Conservation (phyloP, 2,888 invertebrate genomes). For the Drosophila koepferae region DNA sequence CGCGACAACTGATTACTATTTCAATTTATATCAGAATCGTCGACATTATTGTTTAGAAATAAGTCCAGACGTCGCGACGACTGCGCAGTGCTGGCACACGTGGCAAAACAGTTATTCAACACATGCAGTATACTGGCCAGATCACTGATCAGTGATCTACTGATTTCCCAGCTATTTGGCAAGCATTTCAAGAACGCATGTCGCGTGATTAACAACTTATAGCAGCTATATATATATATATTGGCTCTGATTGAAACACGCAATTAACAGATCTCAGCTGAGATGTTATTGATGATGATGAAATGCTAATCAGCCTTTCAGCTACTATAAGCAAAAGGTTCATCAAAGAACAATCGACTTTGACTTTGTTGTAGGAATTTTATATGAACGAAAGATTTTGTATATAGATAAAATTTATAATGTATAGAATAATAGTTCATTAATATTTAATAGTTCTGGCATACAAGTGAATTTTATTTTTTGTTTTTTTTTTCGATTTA, state of each 20-base stretch:
- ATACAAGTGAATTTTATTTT: neutral
- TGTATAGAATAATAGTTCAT: neutral
- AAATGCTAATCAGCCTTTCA: slow-evolving; percentile 10
- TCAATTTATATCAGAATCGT: neutral
- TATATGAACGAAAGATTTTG: slow-evolving; percentile 8
- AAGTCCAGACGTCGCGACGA: slow-evolving; percentile 34
- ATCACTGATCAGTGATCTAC: too few relatives aligned
- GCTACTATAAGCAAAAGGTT: neutral
- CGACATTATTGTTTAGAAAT: slow-evolving; percentile 7
- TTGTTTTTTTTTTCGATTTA: neutral
- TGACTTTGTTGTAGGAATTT: neutral
- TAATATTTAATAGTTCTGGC: neutral
- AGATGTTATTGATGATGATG: slow-evolving; percentile 20
- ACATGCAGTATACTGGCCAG: neutral
- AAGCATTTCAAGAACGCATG: slow-evolving; percentile 31
- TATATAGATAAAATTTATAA: neutral
- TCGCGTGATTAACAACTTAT: slow-evolving; percentile 43
- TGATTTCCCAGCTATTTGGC: neutral
- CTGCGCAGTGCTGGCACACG: slow-evolving; percentile 44
- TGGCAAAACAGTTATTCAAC: slow-evolving; percentile 43
- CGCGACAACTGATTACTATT: slow-evolving; percentile 1
- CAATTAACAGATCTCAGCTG: slow-evolving; percentile 32
- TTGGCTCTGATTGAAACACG: slow-evolving; percentile 20
- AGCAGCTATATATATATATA: slow-evolving; percentile 17
- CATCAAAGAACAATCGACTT: neutral